A percentile compares a stretch with the other conserved stretches of the same genome.
phyloP scores from a whole-genome alignment of 2,797 vertebrate genomes.

The Macropodus opercularis region DNA sequence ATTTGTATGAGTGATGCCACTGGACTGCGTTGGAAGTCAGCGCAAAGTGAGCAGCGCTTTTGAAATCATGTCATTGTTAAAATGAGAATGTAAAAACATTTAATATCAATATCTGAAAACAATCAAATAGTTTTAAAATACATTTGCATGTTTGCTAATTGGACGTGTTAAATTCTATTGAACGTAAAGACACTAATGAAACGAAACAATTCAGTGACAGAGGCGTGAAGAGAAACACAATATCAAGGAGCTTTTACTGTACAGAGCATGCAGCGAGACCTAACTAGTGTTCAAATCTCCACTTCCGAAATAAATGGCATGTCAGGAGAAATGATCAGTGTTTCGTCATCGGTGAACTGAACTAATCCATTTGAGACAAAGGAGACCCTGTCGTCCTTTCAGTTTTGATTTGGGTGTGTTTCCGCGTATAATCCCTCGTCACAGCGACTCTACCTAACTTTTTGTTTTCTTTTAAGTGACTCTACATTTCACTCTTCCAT shows the following conservation, averaged over 20 bases:
- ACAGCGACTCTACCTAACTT: background rate
- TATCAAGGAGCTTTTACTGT: constrained; percentile 34
- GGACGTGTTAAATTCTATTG: constrained; percentile 2
- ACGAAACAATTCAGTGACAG: constrained; percentile 9
- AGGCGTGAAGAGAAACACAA: constrained; percentile 26
- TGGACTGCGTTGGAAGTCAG: constrained; percentile 14
- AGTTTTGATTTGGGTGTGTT: background rate
- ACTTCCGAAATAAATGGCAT: constrained; percentile 22
- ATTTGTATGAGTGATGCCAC: constrained; percentile 21
- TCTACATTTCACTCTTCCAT: constrained; percentile 5
- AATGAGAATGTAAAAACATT: constrained; percentile 17
- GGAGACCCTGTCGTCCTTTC: background rate
- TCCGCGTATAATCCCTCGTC: background rate
- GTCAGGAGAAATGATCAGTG: constrained; percentile 13
- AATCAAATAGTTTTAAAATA: constrained; percentile 32
- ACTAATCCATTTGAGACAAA: constrained; percentile 15
- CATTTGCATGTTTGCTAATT: constrained; percentile 14
- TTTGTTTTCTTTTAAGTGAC: background rate
- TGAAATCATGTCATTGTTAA: constrained; percentile 13
- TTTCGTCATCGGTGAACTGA: constrained; percentile 10
- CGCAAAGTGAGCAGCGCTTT: constrained; percentile 18
- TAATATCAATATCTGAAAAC: constrained; percentile 19
- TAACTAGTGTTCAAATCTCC: constrained; percentile 12
- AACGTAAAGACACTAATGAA: constrained; percentile 32
- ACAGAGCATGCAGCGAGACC: constrained; percentile 63